Conservation (phyloP, 92 coral and sea anemone species). For the Heteractis magnifica region DNA sequence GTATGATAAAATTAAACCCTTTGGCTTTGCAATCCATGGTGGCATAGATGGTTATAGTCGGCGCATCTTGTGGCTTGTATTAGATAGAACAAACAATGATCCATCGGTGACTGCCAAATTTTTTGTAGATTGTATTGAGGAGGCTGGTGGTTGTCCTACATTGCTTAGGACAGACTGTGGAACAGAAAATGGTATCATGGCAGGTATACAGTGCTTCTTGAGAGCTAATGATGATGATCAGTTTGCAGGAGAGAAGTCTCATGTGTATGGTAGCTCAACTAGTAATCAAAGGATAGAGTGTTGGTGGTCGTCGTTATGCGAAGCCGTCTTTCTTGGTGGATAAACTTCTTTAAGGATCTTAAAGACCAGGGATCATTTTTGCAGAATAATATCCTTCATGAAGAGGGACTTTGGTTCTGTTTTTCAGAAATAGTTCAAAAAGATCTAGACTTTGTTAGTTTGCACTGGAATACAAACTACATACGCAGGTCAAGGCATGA, state of each 20-base stretch:
- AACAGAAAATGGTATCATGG: constrained; percentile 38
- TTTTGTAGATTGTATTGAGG: constrained; percentile 20
- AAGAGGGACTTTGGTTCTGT: too few relatives aligned
- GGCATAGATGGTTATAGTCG: constrained; percentile 53
- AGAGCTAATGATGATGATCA: constrained; percentile 25
- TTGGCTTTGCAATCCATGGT: constrained; percentile 42
- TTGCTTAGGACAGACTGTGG: constrained; percentile 34
- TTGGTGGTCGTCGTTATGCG: too few relatives aligned
- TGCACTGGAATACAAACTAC: too few relatives aligned
- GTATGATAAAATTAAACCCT: constrained; percentile 26
- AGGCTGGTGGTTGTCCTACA: too few relatives aligned
- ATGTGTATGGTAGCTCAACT: too few relatives aligned
- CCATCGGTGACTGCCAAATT: constrained; percentile 26
- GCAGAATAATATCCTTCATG: too few relatives aligned
- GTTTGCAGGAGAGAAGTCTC: too few relatives aligned
- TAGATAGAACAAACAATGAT: constrained; percentile 37
- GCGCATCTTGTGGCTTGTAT: constrained; percentile 45
- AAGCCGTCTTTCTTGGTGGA: constrained; percentile 40
- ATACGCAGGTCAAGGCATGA: too few relatives aligned
- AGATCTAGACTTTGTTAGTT: too few relatives aligned
- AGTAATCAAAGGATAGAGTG: too few relatives aligned
- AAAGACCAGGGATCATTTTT: constrained; percentile 15
- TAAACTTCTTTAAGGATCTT: constrained; percentile 34
- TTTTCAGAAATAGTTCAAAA: too few relatives aligned
- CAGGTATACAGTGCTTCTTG: too few relatives aligned